These are phyloP conservation scores for Tenthredo amoena DNA, from an alignment of 2,888 invertebrate genomes.

Conservation along the genomic window DNA sequence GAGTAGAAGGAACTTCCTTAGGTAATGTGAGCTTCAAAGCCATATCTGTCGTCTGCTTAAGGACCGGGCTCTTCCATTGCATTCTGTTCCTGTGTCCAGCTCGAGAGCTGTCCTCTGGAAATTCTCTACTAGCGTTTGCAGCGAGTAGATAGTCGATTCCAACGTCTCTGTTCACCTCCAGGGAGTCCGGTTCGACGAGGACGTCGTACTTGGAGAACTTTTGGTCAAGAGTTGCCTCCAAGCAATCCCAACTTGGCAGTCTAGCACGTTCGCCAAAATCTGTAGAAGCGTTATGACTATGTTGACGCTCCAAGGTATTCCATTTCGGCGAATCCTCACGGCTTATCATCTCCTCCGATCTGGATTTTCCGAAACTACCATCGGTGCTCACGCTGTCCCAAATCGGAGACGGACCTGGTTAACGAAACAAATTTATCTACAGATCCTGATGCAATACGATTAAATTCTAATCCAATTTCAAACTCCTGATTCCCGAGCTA, in stretches of 20 bases:
- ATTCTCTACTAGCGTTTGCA: conserved; percentile 58
- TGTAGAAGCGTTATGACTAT: background rate
- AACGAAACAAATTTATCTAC: conserved; percentile 39
- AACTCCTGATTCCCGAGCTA: background rate
- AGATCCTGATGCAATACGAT: background rate
- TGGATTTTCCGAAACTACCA: conserved; percentile 63
- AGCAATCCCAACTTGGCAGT: conserved; percentile 65
- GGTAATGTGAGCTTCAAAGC: conserved; percentile 54
- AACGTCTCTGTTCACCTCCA: conserved; percentile 59
- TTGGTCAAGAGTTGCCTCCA: conserved; percentile 68
- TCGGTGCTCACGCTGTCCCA: conserved; percentile 66
- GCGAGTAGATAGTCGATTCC: conserved; percentile 61
- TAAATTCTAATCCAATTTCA: background rate
- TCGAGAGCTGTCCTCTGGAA: conserved; percentile 21
- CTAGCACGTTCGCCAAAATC: conserved; percentile 54
- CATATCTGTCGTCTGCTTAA: conserved; percentile 57
- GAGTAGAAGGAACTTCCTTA: background rate
- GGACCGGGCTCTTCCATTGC: conserved; percentile 47
- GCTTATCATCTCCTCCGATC: conserved; percentile 68
- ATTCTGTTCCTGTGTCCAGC: background rate
- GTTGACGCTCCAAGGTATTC: conserved; percentile 55
- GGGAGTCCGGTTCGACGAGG: conserved; percentile 58
- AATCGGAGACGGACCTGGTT: conserved; percentile 65
- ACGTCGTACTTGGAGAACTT: conserved; percentile 67
- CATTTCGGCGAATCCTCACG: conserved; percentile 68